Evolutionary conservation across 2,797 vertebrate species (phyloP).

Genomic region (Pelobates cultripes): DNA sequence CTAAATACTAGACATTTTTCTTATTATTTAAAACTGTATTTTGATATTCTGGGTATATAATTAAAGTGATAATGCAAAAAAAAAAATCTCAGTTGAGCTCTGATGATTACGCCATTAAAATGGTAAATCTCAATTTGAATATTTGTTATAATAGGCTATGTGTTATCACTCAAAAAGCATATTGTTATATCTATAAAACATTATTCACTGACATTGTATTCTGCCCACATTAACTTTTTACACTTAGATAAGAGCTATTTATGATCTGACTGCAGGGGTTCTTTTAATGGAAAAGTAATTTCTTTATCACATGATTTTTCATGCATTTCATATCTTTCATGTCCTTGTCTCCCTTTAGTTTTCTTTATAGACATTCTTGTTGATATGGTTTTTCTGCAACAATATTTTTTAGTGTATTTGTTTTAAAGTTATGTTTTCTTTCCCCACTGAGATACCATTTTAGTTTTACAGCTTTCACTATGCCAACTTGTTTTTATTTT

Average conservation of each 20-base stretch:
- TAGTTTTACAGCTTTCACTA: conserved; percentile 9
- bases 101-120: neutral
- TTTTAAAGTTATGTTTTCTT: conserved; percentile 11
- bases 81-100: too few species aligned
- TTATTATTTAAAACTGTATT: too few species aligned
- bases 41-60: too few species aligned
- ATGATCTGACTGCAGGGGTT: conserved; percentile 34
- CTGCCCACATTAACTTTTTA: conserved; percentile 45
- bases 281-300: conserved; percentile 42
- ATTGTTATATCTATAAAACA: neutral
- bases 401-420: neutral
- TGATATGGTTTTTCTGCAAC: conserved; percentile 9
- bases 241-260: conserved; percentile 37
- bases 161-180: neutral
- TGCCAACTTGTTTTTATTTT: neutral
- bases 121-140: neutral
- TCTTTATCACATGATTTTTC: conserved; percentile 33
- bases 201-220: conserved; percentile 22
- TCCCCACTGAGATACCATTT: conserved; percentile 3
- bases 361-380: conserved; percentile 32
- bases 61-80: too few species aligned
- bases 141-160: neutral
- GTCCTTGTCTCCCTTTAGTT: conserved; percentile 37
- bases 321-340: conserved; percentile 37
- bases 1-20: too few species aligned